Conservation (phyloP, 2,888 invertebrate species). For the Andrena fulva region DNA sequence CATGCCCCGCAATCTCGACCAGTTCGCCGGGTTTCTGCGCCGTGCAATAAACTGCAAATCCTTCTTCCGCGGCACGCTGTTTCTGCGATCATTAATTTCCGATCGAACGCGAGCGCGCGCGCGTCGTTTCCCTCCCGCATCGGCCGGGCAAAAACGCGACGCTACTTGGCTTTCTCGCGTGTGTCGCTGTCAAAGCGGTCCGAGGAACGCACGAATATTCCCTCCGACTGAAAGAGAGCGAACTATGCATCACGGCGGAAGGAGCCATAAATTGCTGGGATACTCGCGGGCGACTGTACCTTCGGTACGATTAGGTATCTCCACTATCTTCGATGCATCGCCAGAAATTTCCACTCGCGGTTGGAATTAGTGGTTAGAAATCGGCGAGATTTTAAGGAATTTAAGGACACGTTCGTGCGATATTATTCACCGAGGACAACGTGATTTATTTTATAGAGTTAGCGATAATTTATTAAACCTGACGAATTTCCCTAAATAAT, state of each 20-base stretch:
- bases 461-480: too few relatives aligned
- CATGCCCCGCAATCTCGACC: conserved; percentile 70
- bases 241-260: background rate
- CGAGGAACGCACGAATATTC: conserved; percentile 10
- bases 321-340: too few relatives aligned
- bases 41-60: conserved; percentile 73
- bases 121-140: background rate
- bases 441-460: too few relatives aligned
- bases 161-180: conserved; percentile 13
- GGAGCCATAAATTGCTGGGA: conserved; percentile 14
- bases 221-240: background rate
- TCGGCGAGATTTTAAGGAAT: too few relatives aligned
- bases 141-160: conserved; percentile 34
- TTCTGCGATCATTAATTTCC: conserved; percentile 71
- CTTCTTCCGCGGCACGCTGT: conserved; percentile 61
- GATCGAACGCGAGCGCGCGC: conserved; percentile 52
- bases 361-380: too few relatives aligned
- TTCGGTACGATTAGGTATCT: too few relatives aligned
- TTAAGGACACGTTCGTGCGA: too few relatives aligned
- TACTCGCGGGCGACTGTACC: conserved; percentile 38
- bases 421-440: too few relatives aligned
- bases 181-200: background rate
- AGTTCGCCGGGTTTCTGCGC: conserved; percentile 67
- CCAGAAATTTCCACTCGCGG: too few relatives aligned
- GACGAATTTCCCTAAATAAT: too few relatives aligned